Base-by-base conservation (phyloP, 2,113 vertebrate genomes). In the Epinephelus cyanopodus region DNA sequence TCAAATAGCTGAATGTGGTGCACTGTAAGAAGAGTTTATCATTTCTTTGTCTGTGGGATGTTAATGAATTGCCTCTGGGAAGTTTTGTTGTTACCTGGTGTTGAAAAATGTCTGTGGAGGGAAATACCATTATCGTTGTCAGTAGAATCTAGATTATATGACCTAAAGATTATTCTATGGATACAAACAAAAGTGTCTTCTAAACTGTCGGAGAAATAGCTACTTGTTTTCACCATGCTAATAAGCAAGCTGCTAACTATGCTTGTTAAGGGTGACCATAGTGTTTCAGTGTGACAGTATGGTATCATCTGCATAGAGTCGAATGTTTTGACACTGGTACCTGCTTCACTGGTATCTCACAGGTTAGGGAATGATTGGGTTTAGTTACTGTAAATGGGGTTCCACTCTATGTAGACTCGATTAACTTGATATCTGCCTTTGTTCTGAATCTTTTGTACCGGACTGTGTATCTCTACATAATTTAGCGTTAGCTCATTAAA, bases 401-500 rank as follows among this genome's bases (percentile, higher is more conserved):
- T 81, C 18, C 65, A 17, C 23, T 52, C 23, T 61, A 10, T 57
- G 11, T 29, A 37, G 7, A 23, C 25, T 3, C 17, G 52, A 57
- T 52, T 61, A 27, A 47, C 25, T 27, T 50, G 33, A 69, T 78
- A 56, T 72, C 47, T 39, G 5, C 19, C 54, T 86, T 52, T 79
- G n/a, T 48, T 65, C 74, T 75, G 48, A 27, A 57, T 57, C 21
- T 62, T 18, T 56, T 45, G 3, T 48, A 27, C 21, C 52, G 18
- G 50, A 70, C 42, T 81, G 23, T 57, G 18, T 48, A 29, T 83
- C 77, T 81, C 50, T 18, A 13, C 70, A 79, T 75, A 63, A 75
- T 84, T 68, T 42, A 6, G 73, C 8, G 5, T 50, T 53, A 19
- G 73, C 87, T 91, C 80, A 87, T 90, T 89, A 91, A 84, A 82